A percentile compares a stretch with the other conserved stretches of the same genome.
Conservation (phyloP, 2,113 vertebrate genomes). For the Pygoscelis adeliae region DNA sequence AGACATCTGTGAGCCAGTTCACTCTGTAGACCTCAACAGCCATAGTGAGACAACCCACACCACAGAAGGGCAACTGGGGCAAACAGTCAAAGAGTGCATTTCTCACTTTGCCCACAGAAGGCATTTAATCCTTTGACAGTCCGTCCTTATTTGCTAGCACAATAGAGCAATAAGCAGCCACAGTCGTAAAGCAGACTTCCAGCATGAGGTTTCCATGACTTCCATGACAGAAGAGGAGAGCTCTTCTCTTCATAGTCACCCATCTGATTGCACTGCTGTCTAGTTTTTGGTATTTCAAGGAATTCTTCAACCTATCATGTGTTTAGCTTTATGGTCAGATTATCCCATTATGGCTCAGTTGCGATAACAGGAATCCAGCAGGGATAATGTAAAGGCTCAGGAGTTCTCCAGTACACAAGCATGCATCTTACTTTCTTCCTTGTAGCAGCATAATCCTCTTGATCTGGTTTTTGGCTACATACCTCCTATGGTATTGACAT, state of each 20-base stretch:
- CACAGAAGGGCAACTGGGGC: neutral
- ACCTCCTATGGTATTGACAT: neutral
- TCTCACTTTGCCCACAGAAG: neutral
- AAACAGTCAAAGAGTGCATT: neutral
- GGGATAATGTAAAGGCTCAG: neutral
- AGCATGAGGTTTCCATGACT: accelerated
- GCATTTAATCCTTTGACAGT: neutral
- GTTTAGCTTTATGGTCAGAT: neutral
- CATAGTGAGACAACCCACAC: neutral
- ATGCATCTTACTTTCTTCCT: neutral
- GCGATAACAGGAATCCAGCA: neutral
- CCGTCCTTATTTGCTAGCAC: neutral
- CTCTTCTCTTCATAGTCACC: neutral
- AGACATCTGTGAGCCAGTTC: neutral
- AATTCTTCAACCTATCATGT: neutral
- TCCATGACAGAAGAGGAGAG: neutral
- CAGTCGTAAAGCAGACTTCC: accelerated
- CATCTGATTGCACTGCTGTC: neutral
- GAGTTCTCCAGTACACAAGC: neutral
- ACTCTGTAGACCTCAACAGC: neutral
- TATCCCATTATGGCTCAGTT: neutral
- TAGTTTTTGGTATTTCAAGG: neutral
- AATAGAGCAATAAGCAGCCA: neutral
- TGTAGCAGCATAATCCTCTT: neutral
- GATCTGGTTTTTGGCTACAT: neutral